Base-by-base conservation (phyloP, 2,888 invertebrate species). In the Tetragonula carbonaria region DNA sequence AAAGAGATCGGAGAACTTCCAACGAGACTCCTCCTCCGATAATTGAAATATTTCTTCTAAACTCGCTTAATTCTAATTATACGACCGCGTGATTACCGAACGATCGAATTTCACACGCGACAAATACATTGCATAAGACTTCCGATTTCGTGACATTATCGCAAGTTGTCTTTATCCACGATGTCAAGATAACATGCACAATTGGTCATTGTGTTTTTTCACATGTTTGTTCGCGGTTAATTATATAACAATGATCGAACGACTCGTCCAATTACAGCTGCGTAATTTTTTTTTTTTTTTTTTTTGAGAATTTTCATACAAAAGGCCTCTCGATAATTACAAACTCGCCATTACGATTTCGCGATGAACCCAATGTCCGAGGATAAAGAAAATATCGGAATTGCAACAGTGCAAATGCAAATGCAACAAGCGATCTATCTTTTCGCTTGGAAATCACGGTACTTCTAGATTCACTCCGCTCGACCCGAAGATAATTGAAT, bases 401-500 rank as follows among this genome's bases (percentile, higher is more conserved):
- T 4, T 13, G 2, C 28, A 28, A 33, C 28, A 5, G n/a, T 33
- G 11, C 6, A 28, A 53, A 45, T 38, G 50, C 68, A 74, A 68
- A 80, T 73, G 16, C 57, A 55, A 55, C 68, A 63, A 80, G 38
- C 68, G 80, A 74, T 68, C 50, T 23, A 23, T 5, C n/a, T 23
- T 68, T 51, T 50, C 16, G 63, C 21, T 28, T 66, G 66, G 45
- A 21, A 67, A 66, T 67, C 55, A 28, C 38, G 51, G 21, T 62
- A 38, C 23, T 38, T 21, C 8, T 45, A 21, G 59, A 62, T 50
- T 78, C 72, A 55, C 33, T 33, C 3, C 50, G 45, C 18, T 53
- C 38, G 73, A 2, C 33, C n/a, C 68, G 63, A 51, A 38, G 55
- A 67, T 75, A 75, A 75, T 72, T 55, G 75, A 82, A 75, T n/a